Base-by-base conservation (phyloP, 2,113 vertebrate genomes). In the Scomber colias region DNA sequence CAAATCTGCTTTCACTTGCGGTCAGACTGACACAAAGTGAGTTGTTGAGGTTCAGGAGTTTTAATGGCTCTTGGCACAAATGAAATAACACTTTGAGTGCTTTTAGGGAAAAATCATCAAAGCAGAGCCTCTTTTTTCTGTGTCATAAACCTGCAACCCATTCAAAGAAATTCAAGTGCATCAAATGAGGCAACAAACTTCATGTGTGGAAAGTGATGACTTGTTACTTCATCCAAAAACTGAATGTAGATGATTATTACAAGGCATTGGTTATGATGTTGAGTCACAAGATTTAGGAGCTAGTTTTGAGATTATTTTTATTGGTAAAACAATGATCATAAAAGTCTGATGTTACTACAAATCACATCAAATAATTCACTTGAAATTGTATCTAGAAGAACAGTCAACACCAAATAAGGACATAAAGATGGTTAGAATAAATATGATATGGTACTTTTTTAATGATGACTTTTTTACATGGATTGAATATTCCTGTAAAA, bases 61-160 rank as follows among this genome's bases (percentile, higher is more conserved):
- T 83, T 69, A 60, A 74, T 53, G 74, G 81, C 85, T 59, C 53
- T 67, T 71, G 75, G 71, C 50, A 74, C 59, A 30, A 71, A 66
- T 54, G 17, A 67, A 81, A 69, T 45, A 21, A 56, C 71, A 79
- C 62, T 77, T 75, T 64, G 62, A 53, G 78, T 87, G 74, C 57
- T 59, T 80, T 69, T 46, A 63, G 27, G 59, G n/a, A 31, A 85
- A 85, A 82, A 49, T 46, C 17, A 46, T 9, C 30, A 49, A 40
- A 67, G n/a, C 19, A 59, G 6, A 60, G 30, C 13, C 49, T 17
- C 40, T 78, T 30, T 27, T 27, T 1, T 54, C 60, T 8, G 19
- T 56, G n/a, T 55, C 45, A 16, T 17, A 60, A 44, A 72, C 45
- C 1, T 3, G 5, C 53, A 79, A 40, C 60, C 1, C 6, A 30